Conservation (phyloP, 2,113 vertebrate genomes). For the Fulmarus glacialis region DNA sequence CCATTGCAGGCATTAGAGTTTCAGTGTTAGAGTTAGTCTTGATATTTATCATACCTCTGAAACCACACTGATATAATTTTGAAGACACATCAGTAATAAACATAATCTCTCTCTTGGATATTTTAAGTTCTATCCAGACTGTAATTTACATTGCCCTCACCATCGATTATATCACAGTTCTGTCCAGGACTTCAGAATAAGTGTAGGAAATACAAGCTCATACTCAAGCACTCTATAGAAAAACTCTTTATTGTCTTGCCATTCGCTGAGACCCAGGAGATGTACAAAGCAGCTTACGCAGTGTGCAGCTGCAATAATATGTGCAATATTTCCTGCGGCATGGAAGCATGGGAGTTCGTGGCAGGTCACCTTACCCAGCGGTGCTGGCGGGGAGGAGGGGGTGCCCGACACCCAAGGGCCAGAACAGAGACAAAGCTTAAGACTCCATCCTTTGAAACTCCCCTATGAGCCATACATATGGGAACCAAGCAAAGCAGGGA, state of each 20-base stretch:
- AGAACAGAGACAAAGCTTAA: neutral
- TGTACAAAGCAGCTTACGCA: neutral
- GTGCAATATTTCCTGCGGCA: neutral
- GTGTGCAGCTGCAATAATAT: neutral
- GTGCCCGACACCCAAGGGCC: no score
- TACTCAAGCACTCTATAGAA: neutral
- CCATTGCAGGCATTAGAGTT: neutral
- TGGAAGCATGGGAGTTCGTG: neutral
- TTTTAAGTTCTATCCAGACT: neutral
- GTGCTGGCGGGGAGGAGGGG: rapidly evolving
- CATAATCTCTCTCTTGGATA: neutral
- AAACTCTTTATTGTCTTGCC: neutral
- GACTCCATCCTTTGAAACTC: neutral
- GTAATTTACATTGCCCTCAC: neutral
- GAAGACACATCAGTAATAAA: neutral
- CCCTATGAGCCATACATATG: neutral
- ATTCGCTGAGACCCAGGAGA: neutral
- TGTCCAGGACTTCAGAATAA: neutral
- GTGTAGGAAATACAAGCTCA: neutral
- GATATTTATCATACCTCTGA: neutral
- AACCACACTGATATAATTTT: neutral
- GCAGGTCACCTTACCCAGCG: rapidly evolving
- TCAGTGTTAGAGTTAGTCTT: neutral
- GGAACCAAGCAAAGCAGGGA: neutral
- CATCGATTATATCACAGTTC: neutral